phyloP scores from a whole-genome alignment of 2,113 vertebrate species.

The Nothobranchius kuhntae region DNA sequence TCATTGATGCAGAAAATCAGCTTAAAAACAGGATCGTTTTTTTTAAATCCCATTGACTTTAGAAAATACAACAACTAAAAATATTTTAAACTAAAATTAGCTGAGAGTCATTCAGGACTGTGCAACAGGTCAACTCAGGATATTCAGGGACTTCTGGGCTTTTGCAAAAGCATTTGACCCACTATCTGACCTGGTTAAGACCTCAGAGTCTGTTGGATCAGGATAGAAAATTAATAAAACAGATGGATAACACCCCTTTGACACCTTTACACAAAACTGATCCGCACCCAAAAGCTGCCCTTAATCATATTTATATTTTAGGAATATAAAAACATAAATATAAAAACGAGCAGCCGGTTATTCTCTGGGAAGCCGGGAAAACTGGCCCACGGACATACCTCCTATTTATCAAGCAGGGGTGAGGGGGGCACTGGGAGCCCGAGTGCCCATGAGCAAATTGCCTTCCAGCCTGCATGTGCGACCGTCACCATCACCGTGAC shows the following conservation, averaged over 20 bases:
- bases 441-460: constrained; percentile 6
- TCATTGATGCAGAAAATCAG: background rate
- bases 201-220: background rate
- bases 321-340: background rate
- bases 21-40: background rate
- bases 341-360: background rate
- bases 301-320: no score
- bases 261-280: no score
- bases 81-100: no score
- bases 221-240: no score
- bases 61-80: no score
- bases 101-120: no score
- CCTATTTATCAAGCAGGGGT: background rate
- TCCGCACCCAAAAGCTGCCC: no score
- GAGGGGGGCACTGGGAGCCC: background rate
- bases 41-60: background rate
- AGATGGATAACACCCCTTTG: background rate
- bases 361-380: constrained; percentile 9
- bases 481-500: constrained; percentile 42
- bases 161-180: background rate
- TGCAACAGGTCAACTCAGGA: background rate
- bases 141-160: background rate
- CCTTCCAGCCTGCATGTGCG: background rate
- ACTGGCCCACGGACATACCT: constrained; percentile 44
- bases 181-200: background rate